Percentiles rank a stretch among this genome's conserved stretches.
phyloP scores from a whole-genome alignment of 1,140 invertebrate species.

The Zaprionus camerounensis region DNA sequence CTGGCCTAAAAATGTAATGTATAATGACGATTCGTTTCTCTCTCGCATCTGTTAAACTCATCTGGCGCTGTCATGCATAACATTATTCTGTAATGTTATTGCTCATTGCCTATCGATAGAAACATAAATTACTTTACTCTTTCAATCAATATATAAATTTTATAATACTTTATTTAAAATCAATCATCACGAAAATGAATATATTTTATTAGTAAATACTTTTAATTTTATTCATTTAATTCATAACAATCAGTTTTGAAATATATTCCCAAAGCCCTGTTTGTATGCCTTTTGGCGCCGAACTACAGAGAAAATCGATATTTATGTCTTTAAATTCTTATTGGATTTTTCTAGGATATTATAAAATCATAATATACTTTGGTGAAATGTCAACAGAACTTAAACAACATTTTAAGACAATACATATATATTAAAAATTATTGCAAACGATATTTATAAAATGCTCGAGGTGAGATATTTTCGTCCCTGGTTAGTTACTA shows the following conservation, averaged over 20 bases:
- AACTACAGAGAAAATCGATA: background rate
- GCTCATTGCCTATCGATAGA: background rate
- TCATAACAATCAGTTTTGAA: background rate
- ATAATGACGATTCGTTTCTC: background rate
- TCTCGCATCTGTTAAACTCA: background rate
- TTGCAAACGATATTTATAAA: conserved; percentile 28
- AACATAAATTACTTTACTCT: background rate
- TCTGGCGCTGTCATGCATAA: background rate
- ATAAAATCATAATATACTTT: background rate
- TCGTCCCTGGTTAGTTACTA: conserved; percentile 17
- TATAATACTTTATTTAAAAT: background rate
- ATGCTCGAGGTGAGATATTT: conserved; percentile 3
- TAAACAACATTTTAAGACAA: background rate
- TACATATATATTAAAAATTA: background rate
- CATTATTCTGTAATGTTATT: background rate
- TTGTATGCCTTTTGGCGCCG: background rate
- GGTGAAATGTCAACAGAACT: background rate
- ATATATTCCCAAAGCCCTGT: background rate
- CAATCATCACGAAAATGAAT: background rate
- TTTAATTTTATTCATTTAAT: background rate
- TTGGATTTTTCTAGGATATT: background rate
- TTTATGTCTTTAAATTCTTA: background rate
- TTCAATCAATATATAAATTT: background rate
- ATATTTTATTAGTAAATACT: background rate
- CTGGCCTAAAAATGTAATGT: background rate